These are phyloP conservation scores for Mastomys coucha DNA, from an alignment of 2,113 vertebrate genomes.

Conservation along the genomic window DNA sequence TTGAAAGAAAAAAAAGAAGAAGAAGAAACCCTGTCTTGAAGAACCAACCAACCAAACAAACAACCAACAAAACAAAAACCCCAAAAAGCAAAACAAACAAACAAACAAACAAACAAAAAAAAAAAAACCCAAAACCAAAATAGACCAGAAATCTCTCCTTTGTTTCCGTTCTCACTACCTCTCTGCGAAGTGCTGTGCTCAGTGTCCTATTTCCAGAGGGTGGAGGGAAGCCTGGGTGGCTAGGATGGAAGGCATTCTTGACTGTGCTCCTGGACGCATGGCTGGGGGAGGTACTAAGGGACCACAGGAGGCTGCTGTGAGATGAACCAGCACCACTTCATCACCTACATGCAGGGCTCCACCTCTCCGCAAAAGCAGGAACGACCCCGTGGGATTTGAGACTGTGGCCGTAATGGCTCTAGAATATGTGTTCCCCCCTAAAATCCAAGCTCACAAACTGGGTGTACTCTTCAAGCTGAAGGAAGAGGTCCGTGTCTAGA, in stretches of 20 bases:
- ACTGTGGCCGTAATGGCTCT: neutral
- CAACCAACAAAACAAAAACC: too few species aligned
- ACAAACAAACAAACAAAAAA: too few species aligned
- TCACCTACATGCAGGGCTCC: neutral
- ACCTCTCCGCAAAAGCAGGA: neutral
- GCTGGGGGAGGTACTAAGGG: too few species aligned
- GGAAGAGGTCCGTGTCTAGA: neutral
- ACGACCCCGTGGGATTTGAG: neutral
- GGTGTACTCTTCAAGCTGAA: neutral
- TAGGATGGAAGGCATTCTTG: neutral
- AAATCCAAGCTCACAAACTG: neutral
- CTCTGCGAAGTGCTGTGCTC: neutral
- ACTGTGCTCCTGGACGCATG: neutral
- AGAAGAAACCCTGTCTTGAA: too few species aligned
- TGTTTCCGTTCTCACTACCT: neutral
- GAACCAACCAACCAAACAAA: too few species aligned
- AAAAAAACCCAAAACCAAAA: too few species aligned
- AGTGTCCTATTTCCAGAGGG: neutral
- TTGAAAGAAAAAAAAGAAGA: too few species aligned
- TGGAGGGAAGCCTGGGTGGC: neutral
- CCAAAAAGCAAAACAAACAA: too few species aligned
- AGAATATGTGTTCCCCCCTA: neutral
- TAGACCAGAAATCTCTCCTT: neutral
- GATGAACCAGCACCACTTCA: neutral
- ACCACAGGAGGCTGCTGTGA: neutral